Conservation (phyloP, 2,797 vertebrate genomes). For the Oreochromis mossambicus region DNA sequence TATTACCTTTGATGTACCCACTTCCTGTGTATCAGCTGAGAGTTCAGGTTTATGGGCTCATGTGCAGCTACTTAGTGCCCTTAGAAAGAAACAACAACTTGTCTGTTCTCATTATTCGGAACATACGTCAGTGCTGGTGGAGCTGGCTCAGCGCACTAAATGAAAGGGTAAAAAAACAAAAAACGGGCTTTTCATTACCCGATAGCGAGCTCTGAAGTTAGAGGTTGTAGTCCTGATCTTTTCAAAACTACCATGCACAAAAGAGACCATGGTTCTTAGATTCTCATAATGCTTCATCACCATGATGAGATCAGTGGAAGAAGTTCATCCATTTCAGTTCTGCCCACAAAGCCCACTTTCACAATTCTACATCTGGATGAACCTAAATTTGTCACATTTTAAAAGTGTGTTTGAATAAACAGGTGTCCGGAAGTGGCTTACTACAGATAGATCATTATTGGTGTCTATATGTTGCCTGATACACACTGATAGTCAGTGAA, state of each 20-base stretch:
- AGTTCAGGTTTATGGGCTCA: not conserved
- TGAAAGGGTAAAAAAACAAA: not conserved
- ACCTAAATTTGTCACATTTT: not conserved
- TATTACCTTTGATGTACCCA: not conserved
- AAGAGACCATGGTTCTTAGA: not conserved
- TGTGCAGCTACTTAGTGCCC: not conserved
- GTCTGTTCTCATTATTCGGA: not conserved
- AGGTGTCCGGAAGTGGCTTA: not conserved
- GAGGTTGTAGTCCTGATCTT: not conserved
- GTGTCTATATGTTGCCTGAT: fast-evolving
- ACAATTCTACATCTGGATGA: not conserved
- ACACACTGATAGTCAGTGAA: not conserved
- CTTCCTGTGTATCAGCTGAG: slow-evolving; percentile 25
- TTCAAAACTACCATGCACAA: not conserved
- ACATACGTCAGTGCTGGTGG: not conserved
- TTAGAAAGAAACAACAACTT: not conserved
- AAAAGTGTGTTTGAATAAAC: not conserved
- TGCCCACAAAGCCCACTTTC: not conserved
- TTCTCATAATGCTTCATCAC: not conserved
- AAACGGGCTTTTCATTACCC: not conserved
- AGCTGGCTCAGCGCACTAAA: not conserved
- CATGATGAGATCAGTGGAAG: not conserved
- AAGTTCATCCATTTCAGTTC: not conserved
- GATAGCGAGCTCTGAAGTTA: not conserved
- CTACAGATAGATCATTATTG: not conserved